Conservation (phyloP, 2,888 invertebrate species). For the Hypselothyrea guttata region DNA sequence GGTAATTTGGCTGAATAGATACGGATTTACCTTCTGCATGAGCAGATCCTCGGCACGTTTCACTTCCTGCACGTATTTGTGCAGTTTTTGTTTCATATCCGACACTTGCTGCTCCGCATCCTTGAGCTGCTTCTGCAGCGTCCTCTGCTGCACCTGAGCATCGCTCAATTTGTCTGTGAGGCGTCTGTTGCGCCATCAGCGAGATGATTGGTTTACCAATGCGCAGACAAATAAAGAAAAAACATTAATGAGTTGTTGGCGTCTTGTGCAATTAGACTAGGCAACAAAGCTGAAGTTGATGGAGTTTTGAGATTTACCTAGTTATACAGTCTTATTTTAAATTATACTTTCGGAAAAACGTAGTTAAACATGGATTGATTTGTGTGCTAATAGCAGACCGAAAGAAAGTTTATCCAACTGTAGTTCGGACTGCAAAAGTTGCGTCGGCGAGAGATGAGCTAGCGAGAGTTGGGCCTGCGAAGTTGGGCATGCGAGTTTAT, state of each 20-base stretch:
- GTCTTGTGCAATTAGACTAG: no score
- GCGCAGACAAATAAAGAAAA: constrained; percentile 29
- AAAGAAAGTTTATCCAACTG: no score
- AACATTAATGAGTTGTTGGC: background rate
- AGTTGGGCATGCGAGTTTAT: no score
- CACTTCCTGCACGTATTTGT: constrained; percentile 91
- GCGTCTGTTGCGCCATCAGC: constrained; percentile 83
- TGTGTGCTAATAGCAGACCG: no score
- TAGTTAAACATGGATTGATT: no score
- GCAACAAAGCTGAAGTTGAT: constrained; percentile 5
- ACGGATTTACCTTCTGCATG: constrained; percentile 84
- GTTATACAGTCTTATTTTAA: no score
- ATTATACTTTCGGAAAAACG: no score
- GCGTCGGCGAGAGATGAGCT: no score
- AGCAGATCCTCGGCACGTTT: constrained; percentile 90
- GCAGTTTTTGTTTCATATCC: constrained; percentile 88
- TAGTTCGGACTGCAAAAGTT: no score
- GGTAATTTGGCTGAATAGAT: constrained; percentile 19
- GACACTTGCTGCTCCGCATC: constrained; percentile 88
- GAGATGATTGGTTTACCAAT: constrained; percentile 9
- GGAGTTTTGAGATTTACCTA: no score
- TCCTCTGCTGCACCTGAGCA: constrained; percentile 85
- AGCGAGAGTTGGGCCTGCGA: no score
- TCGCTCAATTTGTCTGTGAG: constrained; percentile 89
- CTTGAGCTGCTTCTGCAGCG: constrained; percentile 87